Base-by-base conservation (phyloP, 2,888 invertebrate species). In the Drosophila atripex region DNA sequence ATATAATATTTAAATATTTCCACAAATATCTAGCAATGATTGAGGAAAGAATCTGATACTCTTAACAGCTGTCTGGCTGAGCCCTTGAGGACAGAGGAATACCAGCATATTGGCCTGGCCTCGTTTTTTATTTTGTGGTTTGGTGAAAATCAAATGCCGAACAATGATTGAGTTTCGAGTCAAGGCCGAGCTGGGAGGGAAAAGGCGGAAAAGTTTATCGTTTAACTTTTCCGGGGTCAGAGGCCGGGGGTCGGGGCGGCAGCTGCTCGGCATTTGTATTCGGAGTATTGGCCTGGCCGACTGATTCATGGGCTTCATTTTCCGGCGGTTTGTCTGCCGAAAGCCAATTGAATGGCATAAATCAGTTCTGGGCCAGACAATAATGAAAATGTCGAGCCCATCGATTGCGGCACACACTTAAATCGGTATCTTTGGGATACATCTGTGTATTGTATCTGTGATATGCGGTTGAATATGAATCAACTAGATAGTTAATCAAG, bases 401-500 rank as follows among this genome's bases (percentile, higher is more conserved):
- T 78, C 18, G 18, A 75, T 64, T 68, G 59, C 39, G 47, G 57
- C 51, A 58, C 41, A 56, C 45, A 51, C 28, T 45, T 47, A 50
- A 32, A 43, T 41, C 47, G 49, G 51, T 50, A 50, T 56, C 50
- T 63, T 16, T 9, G 9, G 7, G 12, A 14, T 30, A n/a, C n/a
- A 14, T 21, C 7, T 18, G 14, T 64, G 50, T 35, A 35, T 41
- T 21, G 56, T 60, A 45, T 57, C 53, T 32, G 23, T 8, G 12
- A 38, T 30, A 49, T 60, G 43, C 46, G 38, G 72, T 72, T 80
- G 80, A 87, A 87, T 87, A 80, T 87, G n/a, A n/a, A n/a, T 84
- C 87, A 83, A 74, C 73, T 76, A 57, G 46, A 70, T 77, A 84
- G 70, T 75, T 86, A 83, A 80, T 86, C 80, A 83, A 86, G 77